Base-by-base conservation (phyloP, 2,113 vertebrate species). In the Telmatochromis sp. region DNA sequence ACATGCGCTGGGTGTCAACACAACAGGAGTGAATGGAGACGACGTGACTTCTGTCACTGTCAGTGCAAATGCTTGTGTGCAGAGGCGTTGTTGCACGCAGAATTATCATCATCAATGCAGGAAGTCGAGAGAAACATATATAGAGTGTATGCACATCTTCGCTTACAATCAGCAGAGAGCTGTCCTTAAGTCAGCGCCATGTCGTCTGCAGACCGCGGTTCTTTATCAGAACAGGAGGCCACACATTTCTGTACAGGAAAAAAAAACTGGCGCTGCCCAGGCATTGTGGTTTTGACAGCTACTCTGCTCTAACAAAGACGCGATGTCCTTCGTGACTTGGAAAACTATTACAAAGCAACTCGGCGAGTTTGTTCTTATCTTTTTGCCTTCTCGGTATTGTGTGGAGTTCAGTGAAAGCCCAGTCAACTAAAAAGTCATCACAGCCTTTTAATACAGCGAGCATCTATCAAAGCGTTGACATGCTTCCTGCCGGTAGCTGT, bases 371-470 rank as follows among this genome's bases (percentile, higher is more conserved):
- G 51, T 89, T 91, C 90, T 95, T 89, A 95, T 96, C 91, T 40
- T 31, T 86, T 78, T 63, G 57, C 86, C 88, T 93, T 83, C 89
- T 91, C 51, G 33, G 80, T 68, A 23, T 73, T 86, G 87, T 90
- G 83, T 79, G 82, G 80, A 89, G 88, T 93, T 91, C 84, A 85
- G 82, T 86, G 83, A 90, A 93, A 89, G 91, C 82, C 87, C 87
- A 94, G 93, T 93, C 92, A 91, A 94, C 93, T 93, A 93, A 94
- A 94, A 93, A 94, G 91, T 94, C 94, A 93, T 95, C 92, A 91
- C 83, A 81, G 89, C 89, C 82, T 92, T 93, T 93, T 92, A 93
- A 80, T 89, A 92, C 47, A 91, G 91, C 85, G 85, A 90, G 84
- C 93, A 95, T 96, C 94, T 87, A 90, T 95, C 93, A 95, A 84